Conservation (phyloP, 2,888 invertebrate species). For the Macaria notata region DNA sequence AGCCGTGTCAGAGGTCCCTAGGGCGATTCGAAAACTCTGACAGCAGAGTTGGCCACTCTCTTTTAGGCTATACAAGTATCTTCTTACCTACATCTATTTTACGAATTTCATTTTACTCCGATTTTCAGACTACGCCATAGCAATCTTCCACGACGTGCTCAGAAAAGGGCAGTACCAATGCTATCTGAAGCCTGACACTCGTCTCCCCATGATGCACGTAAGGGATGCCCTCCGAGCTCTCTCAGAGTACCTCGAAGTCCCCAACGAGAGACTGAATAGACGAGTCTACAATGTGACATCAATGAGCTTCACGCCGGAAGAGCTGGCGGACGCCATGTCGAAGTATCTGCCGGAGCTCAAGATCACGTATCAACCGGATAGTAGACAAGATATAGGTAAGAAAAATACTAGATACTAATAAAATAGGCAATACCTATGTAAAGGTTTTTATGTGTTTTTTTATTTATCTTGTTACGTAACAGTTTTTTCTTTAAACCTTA, state of each 20-base stretch:
- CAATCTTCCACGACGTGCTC: slow-evolving; percentile 95
- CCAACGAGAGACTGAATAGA: slow-evolving; percentile 85
- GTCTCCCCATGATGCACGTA: slow-evolving; percentile 96
- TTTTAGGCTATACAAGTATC: too few species aligned
- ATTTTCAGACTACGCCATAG: slow-evolving; percentile 92
- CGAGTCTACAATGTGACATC: slow-evolving; percentile 96
- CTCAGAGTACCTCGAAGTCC: slow-evolving; percentile 89
- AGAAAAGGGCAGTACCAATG: slow-evolving; percentile 89
- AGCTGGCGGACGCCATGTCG: slow-evolving; percentile 87
- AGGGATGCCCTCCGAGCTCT: slow-evolving; percentile 88
- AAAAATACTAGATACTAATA: neutral
- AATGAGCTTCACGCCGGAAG: slow-evolving; percentile 96
- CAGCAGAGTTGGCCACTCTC: too few species aligned
- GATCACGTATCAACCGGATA: slow-evolving; percentile 91
- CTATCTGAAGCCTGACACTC: slow-evolving; percentile 91
- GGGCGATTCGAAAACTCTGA: too few species aligned
- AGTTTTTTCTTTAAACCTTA: too few species aligned
- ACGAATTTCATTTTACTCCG: too few species aligned
- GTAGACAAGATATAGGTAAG: slow-evolving; percentile 89
- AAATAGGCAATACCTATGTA: too few species aligned
- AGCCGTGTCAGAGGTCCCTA: too few species aligned
- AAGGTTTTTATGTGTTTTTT: too few species aligned
- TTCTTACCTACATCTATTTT: too few species aligned
- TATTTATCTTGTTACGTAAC: too few species aligned
- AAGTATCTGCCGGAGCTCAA: slow-evolving; percentile 88